Evolutionary conservation across 2,113 vertebrate species (phyloP), one percentile per base, ranked within the genome.

Genomic region (Grammomys surdaster): DNA sequence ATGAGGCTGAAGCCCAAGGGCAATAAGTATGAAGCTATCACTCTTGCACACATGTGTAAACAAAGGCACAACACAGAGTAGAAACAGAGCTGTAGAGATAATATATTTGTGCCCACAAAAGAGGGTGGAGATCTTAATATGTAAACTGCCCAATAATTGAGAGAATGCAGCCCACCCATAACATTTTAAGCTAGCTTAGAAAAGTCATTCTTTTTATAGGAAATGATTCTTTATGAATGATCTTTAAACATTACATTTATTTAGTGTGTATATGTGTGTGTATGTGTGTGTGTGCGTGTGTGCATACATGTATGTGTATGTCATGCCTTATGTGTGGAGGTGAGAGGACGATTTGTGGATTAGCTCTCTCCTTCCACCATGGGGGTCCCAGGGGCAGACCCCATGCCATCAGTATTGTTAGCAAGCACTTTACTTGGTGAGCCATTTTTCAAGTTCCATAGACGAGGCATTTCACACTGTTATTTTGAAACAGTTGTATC

Each of bases 81-180:
- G 48, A 36, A 51, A 4, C 48, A 65, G 51, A 88, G 58, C 46
- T 94, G 58, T 48, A 85, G 69, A 93, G 89, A 89, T 87, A 65
- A 84, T 89, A 78, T 94, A 78, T 78, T 84, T 93, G 26, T 75
- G 58, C 48, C 48, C 5, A 26, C 1, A 88, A 58, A 96, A 89
- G 33, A 95, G 17, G 70, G 12, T 78, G 28, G 43, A 43, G 6
- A 91, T 78, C 93, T 93, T 81, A 73, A 87, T 80, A 96, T 51
- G 72, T 70, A 92, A 90, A 92, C 81, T 75, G 48, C 24, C 65
- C 90, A 89, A 65, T 69, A 40, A 65, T 86, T 93, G 81, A 75
- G n/a, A 95, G 80, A 92, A 96, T 75, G 58, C 17, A 94, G 33
- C n/a, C 16, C 28, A 82, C 28, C 6, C 1, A n/a, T 11, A 22